Conservation (phyloP, 2,888 invertebrate genomes). For the Globia sparganii region DNA sequence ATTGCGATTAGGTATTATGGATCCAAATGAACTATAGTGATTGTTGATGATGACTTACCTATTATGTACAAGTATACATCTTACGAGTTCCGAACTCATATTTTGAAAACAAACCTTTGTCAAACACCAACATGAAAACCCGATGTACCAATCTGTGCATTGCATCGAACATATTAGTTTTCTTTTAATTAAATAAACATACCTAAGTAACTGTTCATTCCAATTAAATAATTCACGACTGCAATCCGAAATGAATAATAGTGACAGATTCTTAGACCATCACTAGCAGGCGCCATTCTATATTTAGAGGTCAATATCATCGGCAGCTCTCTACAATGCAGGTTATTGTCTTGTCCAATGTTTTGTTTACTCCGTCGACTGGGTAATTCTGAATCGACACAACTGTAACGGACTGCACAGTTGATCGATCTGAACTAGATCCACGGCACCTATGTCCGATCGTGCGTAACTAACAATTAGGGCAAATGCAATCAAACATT, state of each 20-base stretch:
- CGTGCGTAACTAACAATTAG: conserved; percentile 66
- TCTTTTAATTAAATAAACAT: neutral
- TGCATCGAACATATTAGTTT: neutral
- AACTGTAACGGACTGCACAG: conserved; percentile 59
- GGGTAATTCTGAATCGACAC: conserved; percentile 37
- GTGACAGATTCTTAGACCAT: neutral
- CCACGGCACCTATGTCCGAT: conserved; percentile 51
- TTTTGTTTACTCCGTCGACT: conserved; percentile 51
- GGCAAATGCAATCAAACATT: conserved; percentile 60
- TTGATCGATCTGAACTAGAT: conserved; percentile 64
- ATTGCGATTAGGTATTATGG: conserved; percentile 26
- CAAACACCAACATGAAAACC: neutral
- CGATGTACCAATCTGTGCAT: no score
- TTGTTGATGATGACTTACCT: neutral
- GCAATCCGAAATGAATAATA: neutral
- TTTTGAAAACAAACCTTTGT: neutral
- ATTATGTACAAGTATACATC: neutral
- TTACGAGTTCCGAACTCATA: neutral
- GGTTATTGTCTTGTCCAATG: conserved; percentile 48
- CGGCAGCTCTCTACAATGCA: conserved; percentile 15
- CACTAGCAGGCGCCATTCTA: neutral
- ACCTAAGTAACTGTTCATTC: neutral
- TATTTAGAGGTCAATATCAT: conserved; percentile 19
- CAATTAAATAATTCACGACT: conserved; percentile 2
- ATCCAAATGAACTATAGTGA: conserved; percentile 14